Conservation (phyloP, 2,797 vertebrate genomes). For the Enteromius thamalakanensis region DNA sequence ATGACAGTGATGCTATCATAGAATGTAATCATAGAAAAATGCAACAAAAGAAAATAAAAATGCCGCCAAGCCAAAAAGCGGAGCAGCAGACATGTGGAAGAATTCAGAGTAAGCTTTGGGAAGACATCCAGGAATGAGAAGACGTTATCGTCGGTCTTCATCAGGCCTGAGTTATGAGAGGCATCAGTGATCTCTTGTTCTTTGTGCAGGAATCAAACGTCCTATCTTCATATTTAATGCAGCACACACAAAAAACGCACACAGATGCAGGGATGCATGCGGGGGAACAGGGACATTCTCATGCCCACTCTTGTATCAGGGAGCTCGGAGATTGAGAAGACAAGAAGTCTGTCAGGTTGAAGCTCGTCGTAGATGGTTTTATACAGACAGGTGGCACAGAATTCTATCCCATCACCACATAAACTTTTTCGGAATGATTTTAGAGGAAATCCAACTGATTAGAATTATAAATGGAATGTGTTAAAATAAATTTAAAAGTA, state of each 20-base stretch:
- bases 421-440: neutral
- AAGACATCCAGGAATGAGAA: conserved; percentile 58
- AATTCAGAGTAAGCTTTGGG: conserved; percentile 49
- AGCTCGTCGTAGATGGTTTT: conserved; percentile 65
- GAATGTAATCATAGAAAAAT: conserved; percentile 49
- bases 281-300: conserved; percentile 41
- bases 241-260: conserved; percentile 16
- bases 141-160: conserved; percentile 66
- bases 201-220: conserved; percentile 55
- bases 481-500: neutral
- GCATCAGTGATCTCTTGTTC: conserved; percentile 69
- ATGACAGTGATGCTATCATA: conserved; percentile 17
- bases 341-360: conserved; percentile 67
- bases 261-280: conserved; percentile 45
- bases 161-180: conserved; percentile 68
- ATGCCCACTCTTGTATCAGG: conserved; percentile 30
- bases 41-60: conserved; percentile 40
- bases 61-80: conserved; percentile 25
- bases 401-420: conserved; percentile 5
- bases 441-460: neutral
- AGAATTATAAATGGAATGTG: neutral
- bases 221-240: conserved; percentile 45
- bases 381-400: conserved; percentile 31
- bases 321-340: conserved; percentile 38
- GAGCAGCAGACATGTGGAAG: conserved; percentile 41